Base-by-base conservation (phyloP, 2,797 vertebrate genomes). In the Labroides dimidiatus region DNA sequence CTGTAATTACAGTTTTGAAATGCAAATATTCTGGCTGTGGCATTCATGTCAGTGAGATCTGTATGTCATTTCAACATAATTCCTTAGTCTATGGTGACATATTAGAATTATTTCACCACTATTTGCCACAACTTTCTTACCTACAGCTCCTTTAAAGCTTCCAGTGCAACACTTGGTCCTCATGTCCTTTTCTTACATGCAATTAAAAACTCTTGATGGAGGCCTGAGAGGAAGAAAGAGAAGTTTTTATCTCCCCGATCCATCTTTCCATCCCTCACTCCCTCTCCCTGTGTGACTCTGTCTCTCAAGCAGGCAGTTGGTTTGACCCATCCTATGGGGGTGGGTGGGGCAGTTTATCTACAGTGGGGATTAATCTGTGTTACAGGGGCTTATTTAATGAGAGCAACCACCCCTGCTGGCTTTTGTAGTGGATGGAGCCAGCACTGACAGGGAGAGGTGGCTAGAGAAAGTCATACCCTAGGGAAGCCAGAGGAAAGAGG, bases 311-410 rank as follows among this genome's bases (percentile, higher is more conserved):
- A 53, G 81, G 83, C 78, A 74, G 70, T 85, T 82, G 84, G 78
- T 84, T 61, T 10, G 48, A 82, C 69, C 87, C 60, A 23, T 71
- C 76, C 60, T 11, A 69, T 42, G 75, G 77, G 72, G 77, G 70
- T 69, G 58, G 69, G n/a, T n/a, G n/a, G n/a, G n/a, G n/a, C n/a
- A n/a, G 37, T 68, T 80, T 54, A 69, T 84, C 78, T 74, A 78
- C 82, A 75, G 73, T 48, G 24, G 83, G 72, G 74, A 77, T 86
- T 88, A 83, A 89, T 86, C 84, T 83, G 73, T 77, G 73, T 90
- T 85, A 92, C 86, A 87, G 87, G 67, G 80, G 72, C 33, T 88
- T 79, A 90, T 89, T 86, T 78, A 81, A 85, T 74, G 80, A 82
- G 83, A 68, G 75, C 52, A 70, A 64, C 81, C 81, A 83, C 75